phyloP scores from a whole-genome alignment of 2,888 invertebrate genomes.

The Chrysolina oricalcia region DNA sequence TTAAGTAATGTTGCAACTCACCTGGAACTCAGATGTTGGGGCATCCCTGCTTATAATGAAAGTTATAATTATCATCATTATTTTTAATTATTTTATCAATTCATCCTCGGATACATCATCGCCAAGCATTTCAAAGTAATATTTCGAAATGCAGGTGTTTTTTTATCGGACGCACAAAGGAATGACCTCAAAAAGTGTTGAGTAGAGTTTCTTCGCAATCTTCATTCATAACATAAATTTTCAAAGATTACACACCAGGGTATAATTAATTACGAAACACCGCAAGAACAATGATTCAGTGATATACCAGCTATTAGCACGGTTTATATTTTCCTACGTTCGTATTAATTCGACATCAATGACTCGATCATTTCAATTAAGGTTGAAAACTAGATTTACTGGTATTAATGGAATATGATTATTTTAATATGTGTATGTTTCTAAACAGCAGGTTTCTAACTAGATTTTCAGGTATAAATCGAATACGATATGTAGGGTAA shows the following conservation, averaged over 20 bases:
- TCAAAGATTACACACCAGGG: neutral
- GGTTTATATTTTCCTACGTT: slow-evolving; percentile 6
- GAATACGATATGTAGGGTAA: too few species aligned
- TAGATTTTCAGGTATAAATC: too few species aligned
- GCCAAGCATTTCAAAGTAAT: neutral
- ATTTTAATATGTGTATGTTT: neutral
- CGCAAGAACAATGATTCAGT: neutral
- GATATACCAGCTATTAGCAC: neutral
- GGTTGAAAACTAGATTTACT: neutral
- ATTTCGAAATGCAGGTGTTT: neutral
- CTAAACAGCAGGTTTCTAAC: neutral
- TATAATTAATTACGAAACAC: slow-evolving; percentile 7
- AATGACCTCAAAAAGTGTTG: neutral
- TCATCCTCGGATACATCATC: neutral
- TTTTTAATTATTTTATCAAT: too few species aligned
- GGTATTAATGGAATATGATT: neutral
- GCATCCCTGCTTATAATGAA: too few species aligned
- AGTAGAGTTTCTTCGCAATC: neutral
- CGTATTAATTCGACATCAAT: neutral
- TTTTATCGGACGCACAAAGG: neutral
- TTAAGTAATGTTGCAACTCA: too few species aligned
- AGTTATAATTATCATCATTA: too few species aligned
- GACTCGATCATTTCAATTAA: neutral
- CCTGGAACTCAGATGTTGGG: too few species aligned
- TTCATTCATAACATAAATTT: neutral